phyloP scores from a whole-genome alignment of 2,888 invertebrate genomes.

The Amblyteles armatorius region DNA sequence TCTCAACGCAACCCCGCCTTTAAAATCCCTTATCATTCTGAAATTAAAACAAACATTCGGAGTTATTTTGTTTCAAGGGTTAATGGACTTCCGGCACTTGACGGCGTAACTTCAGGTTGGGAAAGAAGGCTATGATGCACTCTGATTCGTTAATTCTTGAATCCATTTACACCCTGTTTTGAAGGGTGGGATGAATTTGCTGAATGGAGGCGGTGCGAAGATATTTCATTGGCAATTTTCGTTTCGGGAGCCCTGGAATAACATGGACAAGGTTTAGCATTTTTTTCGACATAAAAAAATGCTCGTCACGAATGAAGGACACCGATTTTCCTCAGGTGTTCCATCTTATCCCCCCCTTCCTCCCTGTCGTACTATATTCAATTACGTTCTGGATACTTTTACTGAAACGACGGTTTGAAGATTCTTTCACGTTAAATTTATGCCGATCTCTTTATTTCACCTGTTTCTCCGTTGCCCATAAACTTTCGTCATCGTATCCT shows the following conservation, averaged over 20 bases:
- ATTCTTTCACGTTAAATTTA: background rate
- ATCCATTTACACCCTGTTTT: background rate
- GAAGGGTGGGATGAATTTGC: too few species aligned
- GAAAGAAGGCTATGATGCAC: background rate
- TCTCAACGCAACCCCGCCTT: conserved; percentile 83
- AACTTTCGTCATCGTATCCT: conserved; percentile 1
- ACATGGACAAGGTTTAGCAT: too few species aligned
- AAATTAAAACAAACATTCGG: conserved; percentile 1
- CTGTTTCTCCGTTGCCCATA: conserved; percentile 6
- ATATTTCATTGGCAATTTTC: too few species aligned
- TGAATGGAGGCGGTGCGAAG: too few species aligned
- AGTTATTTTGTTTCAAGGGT: background rate
- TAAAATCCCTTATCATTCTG: conserved; percentile 49
- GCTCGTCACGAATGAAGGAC: too few species aligned
- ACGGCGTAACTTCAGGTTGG: background rate
- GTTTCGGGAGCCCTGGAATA: too few species aligned
- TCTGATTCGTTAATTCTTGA: background rate
- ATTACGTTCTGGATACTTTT: background rate
- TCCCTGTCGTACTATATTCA: background rate
- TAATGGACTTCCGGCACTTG: background rate
- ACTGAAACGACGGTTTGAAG: background rate
- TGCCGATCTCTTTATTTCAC: conserved; percentile 9
- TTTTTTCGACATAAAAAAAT: too few species aligned
- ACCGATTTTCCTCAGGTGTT: background rate
- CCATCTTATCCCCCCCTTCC: too few species aligned